Evolutionary conservation across 1,140 invertebrate genomes (phyloP).

Genomic region (Dreissena polymorpha): DNA sequence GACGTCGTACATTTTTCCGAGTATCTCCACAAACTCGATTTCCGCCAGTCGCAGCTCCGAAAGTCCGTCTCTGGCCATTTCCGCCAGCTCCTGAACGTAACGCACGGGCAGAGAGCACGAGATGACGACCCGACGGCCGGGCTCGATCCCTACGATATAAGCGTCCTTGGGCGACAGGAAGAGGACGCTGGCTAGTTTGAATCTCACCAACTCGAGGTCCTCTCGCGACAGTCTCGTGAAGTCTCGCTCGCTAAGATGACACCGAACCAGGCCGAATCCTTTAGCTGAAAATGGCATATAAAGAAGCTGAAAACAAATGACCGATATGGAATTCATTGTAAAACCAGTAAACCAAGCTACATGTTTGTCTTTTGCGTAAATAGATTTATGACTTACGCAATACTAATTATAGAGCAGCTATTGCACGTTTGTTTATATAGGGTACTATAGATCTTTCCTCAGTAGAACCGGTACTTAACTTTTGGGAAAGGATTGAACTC

Average conservation of each 20-base stretch:
- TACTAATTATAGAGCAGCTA: no score
- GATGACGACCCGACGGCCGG: conserved; percentile 11
- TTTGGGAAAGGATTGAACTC: no score
- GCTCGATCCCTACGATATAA: conserved; percentile 41
- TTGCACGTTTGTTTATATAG: no score
- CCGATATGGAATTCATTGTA: no score
- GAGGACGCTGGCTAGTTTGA: conserved; percentile 22
- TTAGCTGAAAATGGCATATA: conserved; percentile 46
- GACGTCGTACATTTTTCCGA: conserved; percentile 13
- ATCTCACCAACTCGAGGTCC: conserved; percentile 22
- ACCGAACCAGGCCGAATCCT: conserved; percentile 23
- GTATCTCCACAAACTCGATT: conserved; percentile 29
- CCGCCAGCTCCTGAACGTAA: conserved; percentile 24
- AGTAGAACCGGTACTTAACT: no score
- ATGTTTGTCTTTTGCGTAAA: no score
- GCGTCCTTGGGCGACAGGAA: conserved; percentile 23
- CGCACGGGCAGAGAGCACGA: conserved; percentile 21
- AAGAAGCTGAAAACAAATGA: not conserved
- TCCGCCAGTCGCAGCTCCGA: conserved; percentile 8
- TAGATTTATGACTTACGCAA: no score
- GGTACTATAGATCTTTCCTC: no score
- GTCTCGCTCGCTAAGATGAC: conserved; percentile 21
- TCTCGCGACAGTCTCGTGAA: conserved; percentile 30
- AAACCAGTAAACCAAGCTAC: no score
- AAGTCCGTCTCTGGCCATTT: conserved; percentile 18